phyloP scores from a whole-genome alignment of 2,797 vertebrate species.

The Propithecus perrieri region DNA sequence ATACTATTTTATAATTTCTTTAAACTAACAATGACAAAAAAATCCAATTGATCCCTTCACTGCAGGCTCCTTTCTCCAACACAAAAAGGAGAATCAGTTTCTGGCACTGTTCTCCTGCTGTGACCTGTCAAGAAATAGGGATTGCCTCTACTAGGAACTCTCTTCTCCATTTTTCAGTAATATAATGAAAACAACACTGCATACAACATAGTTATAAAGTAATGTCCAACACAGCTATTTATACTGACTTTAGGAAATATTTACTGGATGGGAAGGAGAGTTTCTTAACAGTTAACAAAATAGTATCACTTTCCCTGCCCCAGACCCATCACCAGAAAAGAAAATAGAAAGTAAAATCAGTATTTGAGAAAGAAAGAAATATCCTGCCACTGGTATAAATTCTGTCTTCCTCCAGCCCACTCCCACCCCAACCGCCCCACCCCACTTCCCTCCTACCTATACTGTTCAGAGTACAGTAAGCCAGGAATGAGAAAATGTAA shows the following conservation, averaged over 20 bases:
- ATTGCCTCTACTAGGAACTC: conserved; percentile 23
- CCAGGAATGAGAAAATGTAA: conserved; percentile 38
- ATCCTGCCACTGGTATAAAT: background rate
- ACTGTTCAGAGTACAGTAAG: conserved; percentile 36
- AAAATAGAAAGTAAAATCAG: conserved; percentile 40
- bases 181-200: conserved; percentile 57
- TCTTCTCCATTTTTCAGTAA: conserved; percentile 50
- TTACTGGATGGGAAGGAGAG: conserved; percentile 36
- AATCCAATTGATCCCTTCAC: conserved; percentile 22
- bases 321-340: conserved; percentile 37
- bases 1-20: conserved; percentile 56
- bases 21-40: conserved; percentile 52
- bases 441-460: conserved; percentile 22
- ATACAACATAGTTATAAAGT: conserved; percentile 60
- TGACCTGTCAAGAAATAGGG: conserved; percentile 4
- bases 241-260: conserved; percentile 40
- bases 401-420: conserved; percentile 33
- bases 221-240: conserved; percentile 60
- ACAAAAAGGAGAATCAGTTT: conserved; percentile 27
- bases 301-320: conserved; percentile 11
- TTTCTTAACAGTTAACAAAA: conserved; percentile 51
- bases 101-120: conserved; percentile 29
- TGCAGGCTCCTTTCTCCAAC: conserved; percentile 49
- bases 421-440: background rate
- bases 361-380: conserved; percentile 47